Evolutionary conservation across 2,113 vertebrate species (phyloP).

Genomic region (Natator depressus): DNA sequence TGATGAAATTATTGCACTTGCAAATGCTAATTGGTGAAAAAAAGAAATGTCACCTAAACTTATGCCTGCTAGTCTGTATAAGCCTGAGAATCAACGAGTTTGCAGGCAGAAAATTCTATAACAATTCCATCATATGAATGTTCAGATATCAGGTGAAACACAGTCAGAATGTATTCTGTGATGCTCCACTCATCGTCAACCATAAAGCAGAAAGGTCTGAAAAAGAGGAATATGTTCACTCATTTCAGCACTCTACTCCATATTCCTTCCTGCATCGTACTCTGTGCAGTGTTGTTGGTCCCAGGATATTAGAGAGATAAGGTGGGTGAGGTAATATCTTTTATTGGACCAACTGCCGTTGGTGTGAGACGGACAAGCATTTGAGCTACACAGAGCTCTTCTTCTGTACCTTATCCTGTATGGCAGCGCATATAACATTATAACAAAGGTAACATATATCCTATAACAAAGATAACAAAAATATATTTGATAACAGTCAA

Average conservation of each 20-base stretch:
- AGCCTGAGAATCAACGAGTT: slow-evolving; percentile 21
- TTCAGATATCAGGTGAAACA: slow-evolving; percentile 33
- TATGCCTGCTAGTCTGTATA: background rate
- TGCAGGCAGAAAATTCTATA: slow-evolving; percentile 26
- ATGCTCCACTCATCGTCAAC: slow-evolving; percentile 26
- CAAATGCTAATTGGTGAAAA: background rate
- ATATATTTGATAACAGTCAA: background rate
- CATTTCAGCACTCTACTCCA: background rate
- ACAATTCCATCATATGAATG: slow-evolving; percentile 10
- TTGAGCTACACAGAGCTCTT: background rate
- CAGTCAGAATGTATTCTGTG: slow-evolving; percentile 36
- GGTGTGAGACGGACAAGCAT: background rate
- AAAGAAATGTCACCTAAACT: slow-evolving; percentile 4
- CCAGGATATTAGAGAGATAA: background rate
- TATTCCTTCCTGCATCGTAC: background rate
- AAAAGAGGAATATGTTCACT: background rate
- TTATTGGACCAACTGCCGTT: background rate
- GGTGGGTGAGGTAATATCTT: background rate
- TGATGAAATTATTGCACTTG: background rate
- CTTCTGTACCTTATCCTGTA: background rate
- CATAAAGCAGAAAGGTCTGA: slow-evolving; percentile 38
- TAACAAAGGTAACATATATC: no score
- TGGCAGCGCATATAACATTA: background rate
- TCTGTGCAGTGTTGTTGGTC: background rate
- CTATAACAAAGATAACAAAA: no score